These are phyloP conservation scores for Linepithema humile DNA, from an alignment of 1,140 invertebrate species.

Conservation along the genomic window DNA sequence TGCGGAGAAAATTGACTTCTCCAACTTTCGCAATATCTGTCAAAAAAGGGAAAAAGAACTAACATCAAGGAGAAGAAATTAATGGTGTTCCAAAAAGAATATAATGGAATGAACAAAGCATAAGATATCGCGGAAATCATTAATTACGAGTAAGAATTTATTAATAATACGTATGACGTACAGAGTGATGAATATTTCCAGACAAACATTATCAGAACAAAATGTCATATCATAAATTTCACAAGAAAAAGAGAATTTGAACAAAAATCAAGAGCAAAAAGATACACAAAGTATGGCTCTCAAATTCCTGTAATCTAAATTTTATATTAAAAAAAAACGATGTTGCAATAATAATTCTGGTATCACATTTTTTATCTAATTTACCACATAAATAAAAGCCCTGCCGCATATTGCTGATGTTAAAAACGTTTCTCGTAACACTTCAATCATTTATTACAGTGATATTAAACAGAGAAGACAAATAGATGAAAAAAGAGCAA, in stretches of 20 bases:
- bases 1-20: conserved; percentile 25
- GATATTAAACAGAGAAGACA: not conserved
- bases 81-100: not conserved
- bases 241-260: not conserved
- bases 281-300: not conserved
- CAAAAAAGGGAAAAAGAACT: not conserved
- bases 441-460: not conserved
- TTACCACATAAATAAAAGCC: not conserved
- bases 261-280: not conserved
- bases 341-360: too few species aligned
- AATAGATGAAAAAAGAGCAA: not conserved
- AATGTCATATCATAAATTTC: not conserved
- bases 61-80: too few species aligned
- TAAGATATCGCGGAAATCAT: not conserved
- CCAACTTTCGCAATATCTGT: too few species aligned
- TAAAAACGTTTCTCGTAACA: not conserved
- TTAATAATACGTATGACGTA: not conserved
- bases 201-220: not conserved
- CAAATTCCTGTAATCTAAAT: too few species aligned
- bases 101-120: not conserved
- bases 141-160: conserved; percentile 1
- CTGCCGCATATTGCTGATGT: not conserved
- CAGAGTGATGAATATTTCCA: not conserved
- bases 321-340: too few species aligned
- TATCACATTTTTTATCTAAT: too few species aligned